A percentile compares a stretch with the other conserved stretches of the same genome.
These are phyloP conservation scores for Triops longicaudatus DNA, from an alignment of 1,140 invertebrate species.

Conservation along the genomic window DNA sequence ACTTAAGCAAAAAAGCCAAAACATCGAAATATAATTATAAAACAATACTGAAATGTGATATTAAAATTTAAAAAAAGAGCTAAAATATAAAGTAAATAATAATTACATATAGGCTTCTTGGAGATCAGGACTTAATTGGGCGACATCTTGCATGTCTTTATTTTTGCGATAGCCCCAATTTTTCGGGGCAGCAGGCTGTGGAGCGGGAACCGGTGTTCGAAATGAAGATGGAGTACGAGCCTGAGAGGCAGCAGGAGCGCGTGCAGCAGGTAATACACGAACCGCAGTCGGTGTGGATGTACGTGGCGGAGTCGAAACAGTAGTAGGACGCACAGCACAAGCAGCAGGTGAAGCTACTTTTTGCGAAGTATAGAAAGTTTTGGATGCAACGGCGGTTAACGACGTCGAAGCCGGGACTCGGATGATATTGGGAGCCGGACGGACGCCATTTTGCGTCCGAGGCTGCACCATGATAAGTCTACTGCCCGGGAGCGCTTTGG, in stretches of 20 bases:
- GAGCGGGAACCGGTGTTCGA: too few relatives aligned
- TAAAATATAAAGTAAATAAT: neutral
- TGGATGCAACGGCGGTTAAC: neutral
- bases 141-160: constrained; percentile 22
- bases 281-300: neutral
- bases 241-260: too few relatives aligned
- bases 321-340: neutral
- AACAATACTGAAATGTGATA: too few relatives aligned
- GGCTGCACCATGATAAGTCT: neutral
- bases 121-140: constrained; percentile 24
- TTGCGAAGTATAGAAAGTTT: neutral
- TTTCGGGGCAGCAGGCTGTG: too few relatives aligned
- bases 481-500: neutral
- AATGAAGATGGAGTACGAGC: too few relatives aligned
- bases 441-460: neutral
- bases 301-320: neutral
- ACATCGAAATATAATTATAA: too few relatives aligned
- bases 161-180: neutral
- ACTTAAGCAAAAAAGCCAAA: too few relatives aligned
- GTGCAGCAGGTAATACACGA: too few relatives aligned
- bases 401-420: neutral
- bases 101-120: constrained; percentile 16
- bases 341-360: neutral
- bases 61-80: too few relatives aligned
- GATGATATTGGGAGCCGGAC: neutral